Evolutionary conservation across 53 echinoderm and acorn worm genomes (phyloP).

Genomic region (Zoroaster sp.): DNA sequence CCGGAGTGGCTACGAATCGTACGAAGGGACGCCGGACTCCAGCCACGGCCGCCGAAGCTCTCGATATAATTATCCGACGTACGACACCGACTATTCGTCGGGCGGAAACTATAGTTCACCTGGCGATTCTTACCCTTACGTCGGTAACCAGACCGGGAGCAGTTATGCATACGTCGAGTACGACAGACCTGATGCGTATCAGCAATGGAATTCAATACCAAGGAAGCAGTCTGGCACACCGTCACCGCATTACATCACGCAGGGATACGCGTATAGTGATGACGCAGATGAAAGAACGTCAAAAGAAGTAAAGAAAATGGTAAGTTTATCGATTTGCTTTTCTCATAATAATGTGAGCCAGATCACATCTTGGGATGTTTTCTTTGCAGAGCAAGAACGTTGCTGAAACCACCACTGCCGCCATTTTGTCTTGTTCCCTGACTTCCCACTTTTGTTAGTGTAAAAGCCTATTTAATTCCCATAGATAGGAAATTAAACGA

Average conservation of each 20-base stretch:
- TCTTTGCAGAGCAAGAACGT: no score
- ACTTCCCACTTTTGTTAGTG: no score
- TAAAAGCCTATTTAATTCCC: no score
- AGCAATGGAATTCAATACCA: slow-evolving; percentile 12
- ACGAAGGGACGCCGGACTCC: background rate
- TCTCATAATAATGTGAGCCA: no score
- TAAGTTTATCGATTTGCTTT: background rate
- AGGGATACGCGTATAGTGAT: background rate
- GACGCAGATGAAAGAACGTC: background rate
- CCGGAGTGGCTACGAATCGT: slow-evolving; percentile 36
- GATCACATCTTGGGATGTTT: no score
- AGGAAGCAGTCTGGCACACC: background rate
- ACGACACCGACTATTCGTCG: slow-evolving; percentile 9
- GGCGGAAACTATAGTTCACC: slow-evolving; percentile 4
- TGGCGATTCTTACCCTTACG: background rate
- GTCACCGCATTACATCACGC: background rate
- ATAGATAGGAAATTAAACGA: no score
- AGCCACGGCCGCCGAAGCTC: background rate
- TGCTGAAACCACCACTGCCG: no score
- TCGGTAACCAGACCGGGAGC: slow-evolving; percentile 17
- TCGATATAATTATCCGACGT: background rate
- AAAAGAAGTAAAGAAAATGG: slow-evolving; percentile 43
- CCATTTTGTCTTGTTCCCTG: no score
- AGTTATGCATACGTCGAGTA: background rate
- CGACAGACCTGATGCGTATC: slow-evolving; percentile 5